Base-by-base conservation (phyloP, 2,113 vertebrate genomes). In the Cnemophilus loriae region DNA sequence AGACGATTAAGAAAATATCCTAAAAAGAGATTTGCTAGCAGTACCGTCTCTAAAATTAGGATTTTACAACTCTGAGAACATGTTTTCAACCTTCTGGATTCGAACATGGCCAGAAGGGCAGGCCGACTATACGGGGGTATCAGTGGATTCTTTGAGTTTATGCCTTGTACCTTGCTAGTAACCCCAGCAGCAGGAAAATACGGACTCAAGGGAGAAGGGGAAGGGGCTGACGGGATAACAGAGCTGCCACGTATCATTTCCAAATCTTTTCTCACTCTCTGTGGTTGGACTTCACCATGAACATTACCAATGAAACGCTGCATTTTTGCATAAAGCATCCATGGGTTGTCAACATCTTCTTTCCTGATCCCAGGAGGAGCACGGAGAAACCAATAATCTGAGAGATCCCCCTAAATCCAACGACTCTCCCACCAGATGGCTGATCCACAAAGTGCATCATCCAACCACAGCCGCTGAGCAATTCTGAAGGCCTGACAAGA, bases 271-370 rank as follows among this genome's bases (percentile, higher is more conserved):
- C 84, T 91, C 56, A 71, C 46, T 55, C 33, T 87, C 50, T 10
- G 2, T 6, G 3, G 82, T 59, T 69, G 41, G 33, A 64, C 42
- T 76, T 92, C 74, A 89, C 89, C 64, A 27, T 59, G 67, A 6
- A 2, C 32, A 4, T 74, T 88, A 86, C 61, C 63, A 68, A 42
- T 50, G 50, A 83, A 90, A 91, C 1, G 5, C 47, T 73, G 28
- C 61, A 42, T 70, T 93, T 96, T 90, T 90, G 23, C n/a, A 81
- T 33, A 92, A 84, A 70, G 32, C 75, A 90, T 90, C 70, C 71
- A 8, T 49, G 56, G 30, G 41, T 81, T 20, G 1, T 89, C 84
- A 78, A 32, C 71, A 64, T 93, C 49, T 77, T 80, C 73, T 60
- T 89, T 91, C 65, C 28, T 57, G 37, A 55, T 89, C 64, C 69